A percentile compares a stretch with the other conserved stretches of the same genome.
phyloP scores from a whole-genome alignment of 92 coral and sea anemone genomes.

The Epizoanthus stellaris region DNA sequence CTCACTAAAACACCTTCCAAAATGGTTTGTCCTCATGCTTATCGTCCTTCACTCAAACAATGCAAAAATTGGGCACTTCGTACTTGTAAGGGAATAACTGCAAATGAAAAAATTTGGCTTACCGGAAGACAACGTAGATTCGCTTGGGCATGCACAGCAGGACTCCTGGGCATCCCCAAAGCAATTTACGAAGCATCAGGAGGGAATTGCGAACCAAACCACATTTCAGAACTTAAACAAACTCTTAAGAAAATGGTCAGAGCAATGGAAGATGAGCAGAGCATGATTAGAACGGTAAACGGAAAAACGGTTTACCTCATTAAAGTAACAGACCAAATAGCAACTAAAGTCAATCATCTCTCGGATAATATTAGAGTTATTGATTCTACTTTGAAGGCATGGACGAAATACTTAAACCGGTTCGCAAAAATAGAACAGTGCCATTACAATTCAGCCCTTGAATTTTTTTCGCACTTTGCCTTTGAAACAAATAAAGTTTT shows the following conservation, averaged over 20 bases:
- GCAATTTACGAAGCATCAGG: conserved; percentile 23
- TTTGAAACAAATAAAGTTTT: conserved; percentile 47
- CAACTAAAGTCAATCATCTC: conserved; percentile 34
- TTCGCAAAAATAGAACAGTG: conserved; percentile 36
- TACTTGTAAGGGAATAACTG: background rate
- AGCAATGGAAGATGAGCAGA: conserved; percentile 1
- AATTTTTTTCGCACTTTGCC: conserved; percentile 34
- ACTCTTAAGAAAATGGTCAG: background rate
- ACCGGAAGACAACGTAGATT: background rate
- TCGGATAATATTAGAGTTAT: background rate
- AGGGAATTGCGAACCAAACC: conserved; percentile 9
- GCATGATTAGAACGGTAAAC: conserved; percentile 10
- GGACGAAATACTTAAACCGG: background rate
- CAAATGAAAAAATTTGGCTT: conserved; percentile 41
- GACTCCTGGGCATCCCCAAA: background rate
- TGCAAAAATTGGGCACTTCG: conserved; percentile 53
- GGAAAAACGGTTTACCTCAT: conserved; percentile 28
- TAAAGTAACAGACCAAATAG: conserved; percentile 30
- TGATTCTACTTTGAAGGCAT: background rate
- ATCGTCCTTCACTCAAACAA: conserved; percentile 13
- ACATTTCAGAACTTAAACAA: background rate
- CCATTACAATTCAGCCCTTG: conserved; percentile 25
- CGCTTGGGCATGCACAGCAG: conserved; percentile 31
- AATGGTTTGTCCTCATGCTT: conserved; percentile 48
- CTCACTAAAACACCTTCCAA: conserved; percentile 14